Percentiles rank a stretch among this genome's conserved stretches.
Conservation (phyloP, 2,888 invertebrate genomes). For the Diloba caeruleocephala region DNA sequence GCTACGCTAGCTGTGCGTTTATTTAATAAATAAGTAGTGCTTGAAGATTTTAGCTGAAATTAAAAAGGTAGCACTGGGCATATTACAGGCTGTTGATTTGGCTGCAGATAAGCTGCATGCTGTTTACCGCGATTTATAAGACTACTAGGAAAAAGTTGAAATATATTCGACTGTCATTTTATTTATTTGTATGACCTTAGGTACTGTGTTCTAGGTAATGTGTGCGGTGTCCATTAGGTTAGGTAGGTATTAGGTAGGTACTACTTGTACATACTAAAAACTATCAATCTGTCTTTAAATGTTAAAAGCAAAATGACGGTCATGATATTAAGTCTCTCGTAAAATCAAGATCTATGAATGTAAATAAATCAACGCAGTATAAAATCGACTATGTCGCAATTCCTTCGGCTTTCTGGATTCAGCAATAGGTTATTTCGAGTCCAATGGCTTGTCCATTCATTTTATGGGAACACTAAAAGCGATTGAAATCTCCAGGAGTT, state of each 20-base stretch:
- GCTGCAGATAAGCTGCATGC: no score
- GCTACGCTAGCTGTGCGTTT: no score
- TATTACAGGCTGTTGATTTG: no score
- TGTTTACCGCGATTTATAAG: no score
- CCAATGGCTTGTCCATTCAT: conserved; percentile 44
- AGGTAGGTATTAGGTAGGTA: neutral
- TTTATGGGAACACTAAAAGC: conserved; percentile 43
- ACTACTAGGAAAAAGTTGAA: no score
- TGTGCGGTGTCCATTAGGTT: no score
- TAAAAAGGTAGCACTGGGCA: no score
- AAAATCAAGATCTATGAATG: conserved; percentile 18
- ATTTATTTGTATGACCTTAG: no score
- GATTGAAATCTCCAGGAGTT: conserved; percentile 32
- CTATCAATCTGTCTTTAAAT: neutral
- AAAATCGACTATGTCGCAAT: conserved; percentile 32
- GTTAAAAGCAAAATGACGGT: conserved; percentile 2
- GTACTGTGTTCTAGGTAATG: no score
- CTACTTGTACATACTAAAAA: neutral
- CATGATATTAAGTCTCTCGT: conserved; percentile 3
- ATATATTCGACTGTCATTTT: no score
- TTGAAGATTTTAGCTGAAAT: no score
- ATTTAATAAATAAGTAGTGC: no score
- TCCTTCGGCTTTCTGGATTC: conserved; percentile 28
- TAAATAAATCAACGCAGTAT: conserved; percentile 24
- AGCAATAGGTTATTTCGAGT: conserved; percentile 34